phyloP scores from a whole-genome alignment of 2,797 vertebrate species.

The Myripristis murdjan region DNA sequence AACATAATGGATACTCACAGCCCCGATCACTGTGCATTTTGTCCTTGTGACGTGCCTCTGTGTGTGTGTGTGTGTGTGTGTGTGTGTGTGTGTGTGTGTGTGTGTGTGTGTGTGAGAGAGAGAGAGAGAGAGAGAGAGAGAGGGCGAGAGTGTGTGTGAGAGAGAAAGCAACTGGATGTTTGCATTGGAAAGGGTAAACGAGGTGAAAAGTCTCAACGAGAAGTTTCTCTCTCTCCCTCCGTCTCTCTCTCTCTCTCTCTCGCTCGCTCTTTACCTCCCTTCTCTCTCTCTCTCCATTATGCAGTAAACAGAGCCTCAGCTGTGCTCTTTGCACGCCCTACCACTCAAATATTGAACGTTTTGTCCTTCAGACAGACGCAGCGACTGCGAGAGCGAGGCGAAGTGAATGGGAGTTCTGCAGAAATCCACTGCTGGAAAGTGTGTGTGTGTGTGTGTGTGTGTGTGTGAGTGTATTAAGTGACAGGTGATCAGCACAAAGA shows the following conservation, averaged over 20 bases:
- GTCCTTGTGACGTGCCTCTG: conserved; percentile 71
- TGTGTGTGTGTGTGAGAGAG: conserved; percentile 16
- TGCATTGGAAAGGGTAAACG: conserved; percentile 50
- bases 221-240: background rate
- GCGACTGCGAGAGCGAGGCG: conserved; percentile 14
- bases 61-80: background rate
- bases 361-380: conserved; percentile 42
- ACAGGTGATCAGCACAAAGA: too few relatives aligned
- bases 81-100: conserved; percentile 28
- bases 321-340: conserved; percentile 40
- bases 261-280: background rate
- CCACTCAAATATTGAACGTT: conserved; percentile 55
- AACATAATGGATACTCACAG: conserved; percentile 76
- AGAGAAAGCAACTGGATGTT: conserved; percentile 16
- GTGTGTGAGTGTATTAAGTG: background rate
- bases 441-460: background rate
- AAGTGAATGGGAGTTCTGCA: conserved; percentile 16
- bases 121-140: background rate
- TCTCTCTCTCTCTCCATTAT: conserved; percentile 43
- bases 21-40: conserved; percentile 69
- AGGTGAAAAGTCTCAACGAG: conserved; percentile 13
- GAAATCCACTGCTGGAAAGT: background rate
- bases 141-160: too few relatives aligned
- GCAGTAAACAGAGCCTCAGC: conserved; percentile 51
- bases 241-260: background rate